Evolutionary conservation across 1,140 invertebrate species (phyloP).

Genomic region (Anthonomus grandis): DNA sequence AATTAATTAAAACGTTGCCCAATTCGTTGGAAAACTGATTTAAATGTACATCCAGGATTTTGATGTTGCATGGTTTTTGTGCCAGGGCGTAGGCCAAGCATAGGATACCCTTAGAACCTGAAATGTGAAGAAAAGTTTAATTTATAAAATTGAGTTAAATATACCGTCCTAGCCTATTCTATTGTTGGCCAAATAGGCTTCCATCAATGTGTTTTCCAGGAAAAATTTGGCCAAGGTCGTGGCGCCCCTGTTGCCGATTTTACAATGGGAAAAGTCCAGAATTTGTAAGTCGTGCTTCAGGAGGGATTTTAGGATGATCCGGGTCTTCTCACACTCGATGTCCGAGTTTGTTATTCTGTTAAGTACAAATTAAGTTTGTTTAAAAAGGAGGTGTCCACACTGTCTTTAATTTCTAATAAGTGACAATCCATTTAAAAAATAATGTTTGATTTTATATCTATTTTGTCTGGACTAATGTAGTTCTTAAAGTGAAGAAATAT

Average conservation of each 20-base stretch:
- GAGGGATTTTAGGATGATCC: conserved; percentile 15
- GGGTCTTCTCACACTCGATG: conserved; percentile 23
- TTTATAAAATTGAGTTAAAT: not conserved
- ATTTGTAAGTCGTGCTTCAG: conserved; percentile 15
- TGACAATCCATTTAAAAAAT: not conserved
- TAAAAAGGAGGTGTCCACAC: not conserved
- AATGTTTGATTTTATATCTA: too few relatives aligned
- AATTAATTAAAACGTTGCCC: conserved; percentile 10
- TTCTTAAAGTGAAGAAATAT: too few relatives aligned
- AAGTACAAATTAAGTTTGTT: not conserved
- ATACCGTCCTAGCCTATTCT: conserved; percentile 14
- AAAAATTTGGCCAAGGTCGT: conserved; percentile 14
- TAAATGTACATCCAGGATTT: conserved; percentile 11
- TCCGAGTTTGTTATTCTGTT: conserved; percentile 25
- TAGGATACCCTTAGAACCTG: conserved; percentile 15
- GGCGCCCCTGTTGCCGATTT: conserved; percentile 18
- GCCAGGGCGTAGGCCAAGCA: conserved; percentile 15
- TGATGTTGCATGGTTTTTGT: conserved; percentile 2
- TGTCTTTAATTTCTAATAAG: too few relatives aligned
- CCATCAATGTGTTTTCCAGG: conserved; percentile 2
- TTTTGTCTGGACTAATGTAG: too few relatives aligned
- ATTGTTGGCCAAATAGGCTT: conserved; percentile 18
- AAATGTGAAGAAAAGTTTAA: not conserved
- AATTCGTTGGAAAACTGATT: conserved; percentile 14
- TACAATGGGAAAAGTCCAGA: conserved; percentile 22